These are phyloP conservation scores for Notolabrus celidotus DNA, from an alignment of 2,797 vertebrate species.

Conservation along the genomic window DNA sequence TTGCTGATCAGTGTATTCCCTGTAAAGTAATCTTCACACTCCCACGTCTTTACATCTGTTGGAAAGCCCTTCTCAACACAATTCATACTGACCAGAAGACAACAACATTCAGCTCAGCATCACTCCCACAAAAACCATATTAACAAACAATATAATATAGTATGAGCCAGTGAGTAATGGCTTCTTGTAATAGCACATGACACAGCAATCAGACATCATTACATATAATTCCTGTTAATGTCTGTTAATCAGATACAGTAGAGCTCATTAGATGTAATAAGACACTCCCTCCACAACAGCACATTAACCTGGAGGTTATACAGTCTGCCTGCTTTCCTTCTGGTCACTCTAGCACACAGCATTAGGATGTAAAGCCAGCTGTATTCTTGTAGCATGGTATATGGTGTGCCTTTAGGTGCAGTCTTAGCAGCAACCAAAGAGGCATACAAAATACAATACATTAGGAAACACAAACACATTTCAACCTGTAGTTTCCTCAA, in stretches of 20 bases:
- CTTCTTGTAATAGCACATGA: slow-evolving; percentile 59
- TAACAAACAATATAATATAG: slow-evolving; percentile 57
- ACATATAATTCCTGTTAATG: slow-evolving; percentile 71
- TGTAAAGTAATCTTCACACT: not conserved
- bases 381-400: not conserved
- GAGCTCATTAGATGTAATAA: slow-evolving; percentile 72
- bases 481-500: slow-evolving; percentile 6
- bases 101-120: slow-evolving; percentile 38
- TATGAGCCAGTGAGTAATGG: slow-evolving; percentile 56
- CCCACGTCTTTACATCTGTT: not conserved
- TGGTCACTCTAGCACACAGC: slow-evolving; percentile 33
- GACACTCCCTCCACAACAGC: slow-evolving; percentile 67
- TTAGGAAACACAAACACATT: slow-evolving; percentile 12
- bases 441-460: slow-evolving; percentile 3
- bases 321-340: slow-evolving; percentile 58
- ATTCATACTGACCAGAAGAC: slow-evolving; percentile 25
- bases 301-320: slow-evolving; percentile 73
- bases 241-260: slow-evolving; percentile 75
- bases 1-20: slow-evolving; percentile 7
- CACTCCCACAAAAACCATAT: slow-evolving; percentile 55
- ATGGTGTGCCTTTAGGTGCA: slow-evolving; percentile 14
- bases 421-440: not conserved
- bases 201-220: slow-evolving; percentile 72
- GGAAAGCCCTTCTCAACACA: slow-evolving; percentile 4
- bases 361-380: slow-evolving; percentile 21